Evolutionary conservation across 2,888 invertebrate genomes (phyloP).

Genomic region (Cancer borealis): DNA sequence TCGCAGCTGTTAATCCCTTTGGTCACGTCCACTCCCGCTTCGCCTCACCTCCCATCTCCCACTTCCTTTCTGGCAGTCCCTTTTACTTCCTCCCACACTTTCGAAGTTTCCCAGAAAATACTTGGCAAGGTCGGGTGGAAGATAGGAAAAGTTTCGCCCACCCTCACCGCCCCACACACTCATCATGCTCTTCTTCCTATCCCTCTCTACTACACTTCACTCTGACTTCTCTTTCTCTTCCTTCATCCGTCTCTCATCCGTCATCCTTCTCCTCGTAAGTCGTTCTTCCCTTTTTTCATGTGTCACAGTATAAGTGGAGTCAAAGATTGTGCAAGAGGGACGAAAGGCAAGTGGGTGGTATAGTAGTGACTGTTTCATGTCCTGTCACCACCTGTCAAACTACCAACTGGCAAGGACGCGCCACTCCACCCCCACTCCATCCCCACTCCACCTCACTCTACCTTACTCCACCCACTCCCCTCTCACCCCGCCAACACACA

Average conservation of each 20-base stretch:
- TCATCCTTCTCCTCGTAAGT: background rate
- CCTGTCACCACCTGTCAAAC: constrained; percentile 29
- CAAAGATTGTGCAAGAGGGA: background rate
- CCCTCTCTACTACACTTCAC: background rate
- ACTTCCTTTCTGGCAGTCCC: background rate
- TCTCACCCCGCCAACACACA: background rate
- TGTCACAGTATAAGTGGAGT: background rate
- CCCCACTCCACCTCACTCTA: background rate
- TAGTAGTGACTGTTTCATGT: background rate
- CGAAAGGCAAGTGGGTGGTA: background rate
- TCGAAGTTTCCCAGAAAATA: constrained; percentile 16
- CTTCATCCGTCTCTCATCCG: background rate
- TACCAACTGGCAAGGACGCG: background rate
- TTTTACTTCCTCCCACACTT: constrained; percentile 18
- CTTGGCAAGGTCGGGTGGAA: background rate
- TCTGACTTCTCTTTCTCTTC: background rate
- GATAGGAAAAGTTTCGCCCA: background rate
- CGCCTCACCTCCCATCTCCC: background rate
- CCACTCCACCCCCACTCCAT: background rate
- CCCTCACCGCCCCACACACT: background rate
- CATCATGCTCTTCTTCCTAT: background rate
- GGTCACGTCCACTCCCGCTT: background rate
- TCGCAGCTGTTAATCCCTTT: background rate
- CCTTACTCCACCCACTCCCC: background rate
- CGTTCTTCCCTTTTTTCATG: background rate